Conservation (phyloP, 2,888 invertebrate genomes). For the Rotaria socialis region DNA sequence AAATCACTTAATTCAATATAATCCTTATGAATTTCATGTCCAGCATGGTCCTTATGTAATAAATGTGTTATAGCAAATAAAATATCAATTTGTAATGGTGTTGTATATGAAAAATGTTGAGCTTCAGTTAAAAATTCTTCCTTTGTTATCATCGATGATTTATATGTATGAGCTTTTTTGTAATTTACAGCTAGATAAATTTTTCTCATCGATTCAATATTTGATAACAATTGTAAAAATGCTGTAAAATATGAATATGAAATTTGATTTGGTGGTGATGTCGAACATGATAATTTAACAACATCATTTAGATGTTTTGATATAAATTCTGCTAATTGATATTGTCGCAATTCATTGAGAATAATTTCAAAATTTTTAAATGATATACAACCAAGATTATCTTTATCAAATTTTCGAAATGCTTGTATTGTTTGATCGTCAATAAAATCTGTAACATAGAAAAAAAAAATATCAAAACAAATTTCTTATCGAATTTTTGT, state of each 20-base stretch:
- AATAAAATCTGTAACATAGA: constrained; percentile 77
- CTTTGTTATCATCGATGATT: constrained; percentile 50
- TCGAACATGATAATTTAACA: constrained; percentile 3
- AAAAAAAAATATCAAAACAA: too few species aligned
- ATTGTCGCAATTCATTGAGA: constrained; percentile 87
- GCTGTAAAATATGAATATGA: constrained; percentile 98
- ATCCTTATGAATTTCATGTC: not conserved
- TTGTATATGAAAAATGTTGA: constrained; percentile 90
- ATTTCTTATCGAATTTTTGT: not conserved
- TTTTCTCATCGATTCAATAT: constrained; percentile 94
- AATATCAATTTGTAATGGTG: constrained; percentile 92
- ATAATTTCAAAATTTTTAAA: constrained; percentile 87
- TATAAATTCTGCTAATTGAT: constrained; percentile 85
- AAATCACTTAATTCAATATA: constrained; percentile 7
- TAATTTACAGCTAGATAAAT: constrained; percentile 68
- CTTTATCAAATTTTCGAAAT: constrained; percentile 81
- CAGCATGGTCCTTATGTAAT: not conserved
- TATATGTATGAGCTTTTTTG: not conserved
- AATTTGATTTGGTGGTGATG: constrained; percentile 64
- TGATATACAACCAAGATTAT: constrained; percentile 85
- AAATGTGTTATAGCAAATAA: constrained; percentile 72
- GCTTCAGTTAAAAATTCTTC: constrained; percentile 94
- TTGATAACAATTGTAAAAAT: constrained; percentile 89
- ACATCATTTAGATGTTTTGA: constrained; percentile 71
- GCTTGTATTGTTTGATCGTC: constrained; percentile 97